These are phyloP conservation scores for Nomia melanderi DNA, from an alignment of 1,140 invertebrate species.

Conservation along the genomic window DNA sequence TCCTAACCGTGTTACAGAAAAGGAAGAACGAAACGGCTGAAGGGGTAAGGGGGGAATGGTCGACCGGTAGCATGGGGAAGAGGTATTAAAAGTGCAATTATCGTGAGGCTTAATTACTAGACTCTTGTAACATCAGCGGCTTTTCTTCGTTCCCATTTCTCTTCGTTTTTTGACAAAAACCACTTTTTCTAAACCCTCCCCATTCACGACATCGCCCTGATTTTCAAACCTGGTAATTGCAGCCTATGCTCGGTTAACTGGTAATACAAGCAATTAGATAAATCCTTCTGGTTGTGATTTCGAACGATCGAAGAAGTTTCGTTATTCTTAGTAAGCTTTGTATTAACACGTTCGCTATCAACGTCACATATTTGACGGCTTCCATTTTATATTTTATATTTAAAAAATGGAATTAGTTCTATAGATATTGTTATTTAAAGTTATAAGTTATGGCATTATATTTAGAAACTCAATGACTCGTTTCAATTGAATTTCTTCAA, in stretches of 20 bases:
- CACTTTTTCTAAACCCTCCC: not conserved
- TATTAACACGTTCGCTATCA: too few relatives aligned
- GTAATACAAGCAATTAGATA: conserved; percentile 28
- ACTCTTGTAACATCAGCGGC: conserved; percentile 58
- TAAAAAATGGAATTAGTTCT: too few relatives aligned
- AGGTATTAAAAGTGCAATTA: conserved; percentile 61
- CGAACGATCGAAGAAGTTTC: too few relatives aligned
- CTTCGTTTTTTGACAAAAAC: conserved; percentile 33
- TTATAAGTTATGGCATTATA: too few relatives aligned
- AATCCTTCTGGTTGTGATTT: not conserved
- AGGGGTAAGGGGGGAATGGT: not conserved
- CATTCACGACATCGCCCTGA: conserved; percentile 8
- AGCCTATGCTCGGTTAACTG: conserved; percentile 15
- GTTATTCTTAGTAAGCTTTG: too few relatives aligned
- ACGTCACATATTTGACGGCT: too few relatives aligned
- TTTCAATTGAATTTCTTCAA: too few relatives aligned
- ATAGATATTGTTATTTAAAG: too few relatives aligned
- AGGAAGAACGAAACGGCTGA: not conserved
- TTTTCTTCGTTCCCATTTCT: conserved; percentile 2
- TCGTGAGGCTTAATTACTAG: conserved; percentile 56
- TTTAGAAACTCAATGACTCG: too few relatives aligned
- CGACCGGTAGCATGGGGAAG: conserved; percentile 21
- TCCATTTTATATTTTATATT: too few relatives aligned
- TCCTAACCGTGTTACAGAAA: conserved; percentile 31
- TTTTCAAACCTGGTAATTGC: conserved; percentile 44